Percentiles rank a stretch among this genome's conserved stretches.
These are phyloP conservation scores for Argyrosomus japonicus DNA, from an alignment of 2,113 vertebrate genomes.

Conservation along the genomic window DNA sequence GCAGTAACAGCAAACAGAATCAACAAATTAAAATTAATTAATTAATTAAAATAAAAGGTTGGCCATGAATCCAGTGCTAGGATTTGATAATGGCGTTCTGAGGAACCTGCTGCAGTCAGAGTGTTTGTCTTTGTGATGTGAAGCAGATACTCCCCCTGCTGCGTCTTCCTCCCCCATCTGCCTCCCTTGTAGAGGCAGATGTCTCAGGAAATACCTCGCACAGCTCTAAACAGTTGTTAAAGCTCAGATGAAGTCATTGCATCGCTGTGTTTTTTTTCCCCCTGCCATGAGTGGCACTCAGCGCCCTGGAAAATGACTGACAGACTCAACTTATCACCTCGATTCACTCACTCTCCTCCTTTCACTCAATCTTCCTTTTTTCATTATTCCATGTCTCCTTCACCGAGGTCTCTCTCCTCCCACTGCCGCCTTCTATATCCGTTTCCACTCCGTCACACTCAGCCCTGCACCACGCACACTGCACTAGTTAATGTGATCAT, in stretches of 20 bases:
- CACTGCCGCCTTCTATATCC: neutral
- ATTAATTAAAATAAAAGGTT: too few relatives aligned
- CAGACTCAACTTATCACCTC: neutral
- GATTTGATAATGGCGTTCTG: neutral
- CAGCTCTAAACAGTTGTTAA: neutral
- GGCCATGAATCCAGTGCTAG: neutral
- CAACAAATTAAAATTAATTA: too few relatives aligned
- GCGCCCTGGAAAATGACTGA: slow-evolving; percentile 17
- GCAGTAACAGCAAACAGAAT: too few relatives aligned
- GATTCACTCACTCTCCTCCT: neutral
- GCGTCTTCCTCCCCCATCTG: neutral
- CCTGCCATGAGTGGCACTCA: neutral
- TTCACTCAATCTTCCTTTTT: neutral
- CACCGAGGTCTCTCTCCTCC: neutral
- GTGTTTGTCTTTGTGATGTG: neutral
- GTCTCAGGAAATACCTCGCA: slow-evolving; percentile 21
- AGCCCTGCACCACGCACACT: neutral
- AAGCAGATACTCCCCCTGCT: slow-evolving; percentile 1
- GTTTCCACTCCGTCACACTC: neutral
- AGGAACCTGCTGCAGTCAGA: neutral
- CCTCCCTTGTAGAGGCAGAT: slow-evolving; percentile 19
- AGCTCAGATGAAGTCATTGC: neutral
- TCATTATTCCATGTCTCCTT: neutral
- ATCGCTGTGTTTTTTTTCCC: neutral
- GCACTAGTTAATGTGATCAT: neutral